Evolutionary conservation across 1,140 invertebrate species (phyloP).

Genomic region (Drosophila malerkotliana): DNA sequence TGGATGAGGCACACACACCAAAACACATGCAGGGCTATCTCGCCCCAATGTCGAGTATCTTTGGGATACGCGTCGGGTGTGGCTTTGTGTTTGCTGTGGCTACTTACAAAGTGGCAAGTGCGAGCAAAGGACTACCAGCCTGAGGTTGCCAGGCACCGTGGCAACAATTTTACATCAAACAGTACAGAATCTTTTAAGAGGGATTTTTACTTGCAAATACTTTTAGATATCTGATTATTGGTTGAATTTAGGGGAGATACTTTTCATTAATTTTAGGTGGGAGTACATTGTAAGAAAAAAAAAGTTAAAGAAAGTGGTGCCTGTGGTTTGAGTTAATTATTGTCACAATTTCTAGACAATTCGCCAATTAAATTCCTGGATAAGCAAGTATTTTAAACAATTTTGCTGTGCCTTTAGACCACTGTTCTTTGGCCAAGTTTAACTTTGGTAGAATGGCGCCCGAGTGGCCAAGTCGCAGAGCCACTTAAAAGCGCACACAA

Average conservation of each 20-base stretch:
- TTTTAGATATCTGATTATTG: background rate
- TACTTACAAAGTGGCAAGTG: slow-evolving; percentile 70
- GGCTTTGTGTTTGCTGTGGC: slow-evolving; percentile 42
- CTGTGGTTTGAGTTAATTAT: no score
- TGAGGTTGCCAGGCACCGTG: slow-evolving; percentile 31
- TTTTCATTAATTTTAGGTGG: background rate
- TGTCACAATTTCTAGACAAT: background rate
- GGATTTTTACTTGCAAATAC: background rate
- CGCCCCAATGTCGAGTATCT: slow-evolving; percentile 30
- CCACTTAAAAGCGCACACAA: slow-evolving; percentile 77
- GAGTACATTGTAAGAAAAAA: background rate
- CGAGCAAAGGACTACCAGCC: slow-evolving; percentile 20
- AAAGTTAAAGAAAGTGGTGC: no score
- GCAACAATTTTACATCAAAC: background rate
- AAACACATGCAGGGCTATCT: slow-evolving; percentile 13
- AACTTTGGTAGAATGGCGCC: slow-evolving; percentile 65
- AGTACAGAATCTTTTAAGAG: background rate
- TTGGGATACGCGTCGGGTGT: slow-evolving; percentile 16
- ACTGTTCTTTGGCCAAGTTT: slow-evolving; percentile 60
- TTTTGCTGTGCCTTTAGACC: slow-evolving; percentile 1
- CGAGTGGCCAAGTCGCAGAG: slow-evolving; percentile 69
- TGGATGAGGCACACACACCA: slow-evolving; percentile 2
- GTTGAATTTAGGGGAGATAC: background rate
- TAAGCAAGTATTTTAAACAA: background rate
- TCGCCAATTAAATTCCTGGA: background rate